Conservation (phyloP, 2,113 vertebrate genomes). For the Chiloscyllium plagiosum region DNA sequence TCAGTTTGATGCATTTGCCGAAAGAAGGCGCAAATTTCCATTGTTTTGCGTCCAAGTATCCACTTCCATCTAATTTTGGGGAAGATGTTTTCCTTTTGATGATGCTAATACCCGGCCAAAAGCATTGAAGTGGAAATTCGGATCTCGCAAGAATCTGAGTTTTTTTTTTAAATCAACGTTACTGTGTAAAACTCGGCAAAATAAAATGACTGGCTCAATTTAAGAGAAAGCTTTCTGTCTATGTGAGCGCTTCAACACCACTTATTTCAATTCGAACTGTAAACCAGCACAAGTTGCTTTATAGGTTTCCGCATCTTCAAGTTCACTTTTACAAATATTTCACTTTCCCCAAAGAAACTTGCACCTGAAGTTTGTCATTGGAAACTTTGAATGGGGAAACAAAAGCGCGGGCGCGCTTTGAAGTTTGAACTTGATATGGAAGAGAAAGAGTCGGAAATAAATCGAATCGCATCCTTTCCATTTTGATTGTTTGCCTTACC, state of each 20-base stretch:
- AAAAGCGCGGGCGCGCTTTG: neutral
- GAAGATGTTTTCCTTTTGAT: neutral
- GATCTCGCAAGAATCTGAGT: neutral
- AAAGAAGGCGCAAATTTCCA: slow-evolving; percentile 18
- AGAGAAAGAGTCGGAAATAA: neutral
- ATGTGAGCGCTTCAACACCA: neutral
- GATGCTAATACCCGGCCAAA: neutral
- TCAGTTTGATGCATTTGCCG: slow-evolving; percentile 10
- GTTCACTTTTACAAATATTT: neutral
- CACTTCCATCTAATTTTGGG: slow-evolving; percentile 7
- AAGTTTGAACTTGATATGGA: neutral
- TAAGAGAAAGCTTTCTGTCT: neutral
- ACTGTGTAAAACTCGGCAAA: neutral
- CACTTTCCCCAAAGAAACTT: neutral
- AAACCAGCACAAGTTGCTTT: neutral
- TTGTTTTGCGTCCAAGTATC: neutral
- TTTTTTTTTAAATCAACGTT: neutral
- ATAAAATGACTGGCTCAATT: too few relatives aligned
- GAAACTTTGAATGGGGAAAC: neutral
- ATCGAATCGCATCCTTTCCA: neutral
- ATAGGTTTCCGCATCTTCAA: neutral
- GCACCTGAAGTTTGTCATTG: neutral
- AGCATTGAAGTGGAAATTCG: neutral
- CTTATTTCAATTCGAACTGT: neutral
- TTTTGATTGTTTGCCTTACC: neutral